Base-by-base conservation (phyloP, 2,888 invertebrate genomes). In the Oasisia sp. region DNA sequence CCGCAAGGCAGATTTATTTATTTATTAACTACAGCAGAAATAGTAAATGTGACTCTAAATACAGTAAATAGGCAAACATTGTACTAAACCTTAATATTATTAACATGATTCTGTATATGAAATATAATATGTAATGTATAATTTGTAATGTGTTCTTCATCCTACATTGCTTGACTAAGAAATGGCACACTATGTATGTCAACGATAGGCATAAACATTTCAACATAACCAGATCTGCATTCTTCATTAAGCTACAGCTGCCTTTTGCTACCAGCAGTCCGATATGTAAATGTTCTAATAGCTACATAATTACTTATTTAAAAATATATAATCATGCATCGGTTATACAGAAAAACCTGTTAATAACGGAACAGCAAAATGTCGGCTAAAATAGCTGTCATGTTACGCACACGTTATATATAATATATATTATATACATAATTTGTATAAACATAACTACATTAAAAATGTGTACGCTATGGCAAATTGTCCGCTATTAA, bases 401-500 rank as follows among this genome's bases (percentile, higher is more conserved):
- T 74, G n/a, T 74, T 74, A n/a, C 27, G n/a, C 74, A 74, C 19
- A 74, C 19, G 27, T 74, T 74, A 74, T 74, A 74, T 74, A 74
- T 74, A 74, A 74, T 74, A 74, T 74, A 74, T 74, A 74, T 74
- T 74, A 74, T 74, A 74, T 74, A 74, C 74, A 74, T 74, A 19
- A 74, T 74, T 27, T 74, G 74, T 74, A 74, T 74, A 74, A 74
- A 74, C 74, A 74, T 56, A 11, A 56, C 56, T 56, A 14, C 38
- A 38, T 56, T 56, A 74, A 74, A 74, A 27, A 27, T 7, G 74
- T 19, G 27, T 74, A 19, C 27, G 74, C 27, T 27, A 74, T 74
- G 74, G 27, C 74, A 74, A 74, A 74, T 19, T 74, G 74, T 74
- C 74, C n/a, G 27, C 7, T 74, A 74, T 74, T 27, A 74, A 27